Evolutionary conservation across 2,888 invertebrate genomes (phyloP).

Genomic region (Cryptocephalus primarius): DNA sequence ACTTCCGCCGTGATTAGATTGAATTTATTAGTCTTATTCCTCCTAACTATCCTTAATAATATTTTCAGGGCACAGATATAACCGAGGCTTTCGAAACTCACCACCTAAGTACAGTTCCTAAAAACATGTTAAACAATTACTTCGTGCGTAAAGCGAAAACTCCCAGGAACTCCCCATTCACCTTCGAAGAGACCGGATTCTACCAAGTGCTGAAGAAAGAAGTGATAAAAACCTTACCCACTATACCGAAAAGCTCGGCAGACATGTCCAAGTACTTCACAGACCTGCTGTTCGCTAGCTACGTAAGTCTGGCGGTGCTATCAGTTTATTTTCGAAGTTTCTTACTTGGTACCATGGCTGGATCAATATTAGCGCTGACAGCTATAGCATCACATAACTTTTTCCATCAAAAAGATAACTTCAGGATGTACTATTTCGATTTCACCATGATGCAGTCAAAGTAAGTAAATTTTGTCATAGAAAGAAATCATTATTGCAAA

Average conservation of each 20-base stretch:
- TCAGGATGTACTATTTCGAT: conserved; percentile 69
- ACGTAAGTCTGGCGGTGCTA: conserved; percentile 30
- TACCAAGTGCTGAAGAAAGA: conserved; percentile 54
- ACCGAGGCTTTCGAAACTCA: conserved; percentile 68
- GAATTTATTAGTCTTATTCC: too few species aligned
- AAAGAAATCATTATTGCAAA: background rate
- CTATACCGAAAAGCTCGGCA: conserved; percentile 35
- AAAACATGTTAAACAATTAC: conserved; percentile 50
- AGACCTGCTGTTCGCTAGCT: conserved; percentile 29
- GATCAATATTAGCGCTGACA: conserved; percentile 39
- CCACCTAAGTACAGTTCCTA: conserved; percentile 49
- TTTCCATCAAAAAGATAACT: conserved; percentile 63
- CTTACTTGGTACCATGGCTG: conserved; percentile 41
- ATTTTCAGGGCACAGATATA: conserved; percentile 58
- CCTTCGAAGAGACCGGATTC: conserved; percentile 62
- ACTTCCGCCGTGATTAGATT: too few species aligned
- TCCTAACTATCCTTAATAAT: background rate
- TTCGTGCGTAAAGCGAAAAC: conserved; percentile 50
- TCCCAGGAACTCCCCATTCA: conserved; percentile 58
- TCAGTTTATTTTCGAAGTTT: conserved; percentile 32
- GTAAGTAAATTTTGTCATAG: conserved; percentile 29
- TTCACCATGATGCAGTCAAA: conserved; percentile 53
- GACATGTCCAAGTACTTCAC: conserved; percentile 33
- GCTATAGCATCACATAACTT: conserved; percentile 61
- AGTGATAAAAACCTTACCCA: conserved; percentile 44